These are phyloP conservation scores for Helicoverpa assulta DNA, from an alignment of 2,888 invertebrate genomes.

Conservation along the genomic window DNA sequence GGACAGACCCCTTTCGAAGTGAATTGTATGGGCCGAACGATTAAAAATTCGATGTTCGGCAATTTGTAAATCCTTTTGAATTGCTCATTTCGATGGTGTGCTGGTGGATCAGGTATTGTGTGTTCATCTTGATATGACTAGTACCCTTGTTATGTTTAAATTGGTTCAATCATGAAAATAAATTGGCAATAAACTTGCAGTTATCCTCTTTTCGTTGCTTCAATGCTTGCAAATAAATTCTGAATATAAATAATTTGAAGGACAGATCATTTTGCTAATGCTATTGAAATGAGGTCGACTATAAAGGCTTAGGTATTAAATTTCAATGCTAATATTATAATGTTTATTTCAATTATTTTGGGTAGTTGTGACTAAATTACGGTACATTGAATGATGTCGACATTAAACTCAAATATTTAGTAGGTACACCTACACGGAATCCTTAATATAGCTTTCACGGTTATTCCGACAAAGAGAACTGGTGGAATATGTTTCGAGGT, in stretches of 20 bases:
- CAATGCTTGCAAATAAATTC: neutral
- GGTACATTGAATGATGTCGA: constrained; percentile 1
- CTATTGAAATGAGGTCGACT: neutral
- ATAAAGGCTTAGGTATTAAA: neutral
- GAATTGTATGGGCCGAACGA: constrained; percentile 49
- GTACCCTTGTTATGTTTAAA: too few species aligned
- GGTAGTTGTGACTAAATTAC: neutral
- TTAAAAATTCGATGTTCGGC: constrained; percentile 49
- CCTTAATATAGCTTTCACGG: neutral
- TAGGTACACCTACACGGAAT: neutral
- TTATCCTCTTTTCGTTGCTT: neutral
- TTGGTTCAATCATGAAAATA: neutral
- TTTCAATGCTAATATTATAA: neutral
- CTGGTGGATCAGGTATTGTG: constrained; percentile 28
- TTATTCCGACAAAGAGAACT: neutral
- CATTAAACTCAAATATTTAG: neutral
- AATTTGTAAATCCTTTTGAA: constrained; percentile 57
- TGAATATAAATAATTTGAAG: too few species aligned
- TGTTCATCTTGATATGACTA: constrained; percentile 11
- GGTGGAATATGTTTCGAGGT: constrained; percentile 9
- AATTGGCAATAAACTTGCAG: neutral
- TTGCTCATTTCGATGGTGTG: constrained; percentile 39
- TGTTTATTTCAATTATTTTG: neutral
- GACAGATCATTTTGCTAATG: too few species aligned
- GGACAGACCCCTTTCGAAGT: constrained; percentile 65